phyloP scores from a whole-genome alignment of 2,797 vertebrate genomes.

The Hoplostethus mediterraneus region DNA sequence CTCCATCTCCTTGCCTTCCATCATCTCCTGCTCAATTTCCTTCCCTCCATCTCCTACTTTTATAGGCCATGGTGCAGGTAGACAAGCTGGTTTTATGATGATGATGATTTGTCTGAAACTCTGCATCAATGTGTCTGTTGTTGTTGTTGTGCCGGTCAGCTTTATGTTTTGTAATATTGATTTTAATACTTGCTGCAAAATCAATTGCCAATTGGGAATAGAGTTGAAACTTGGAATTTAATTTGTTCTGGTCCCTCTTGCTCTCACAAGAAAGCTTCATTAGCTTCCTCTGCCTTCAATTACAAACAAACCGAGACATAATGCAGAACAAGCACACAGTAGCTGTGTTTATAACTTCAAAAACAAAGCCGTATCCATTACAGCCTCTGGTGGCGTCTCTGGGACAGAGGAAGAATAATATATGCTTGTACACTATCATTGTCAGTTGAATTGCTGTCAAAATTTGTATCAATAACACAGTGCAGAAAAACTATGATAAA shows the following conservation, averaged over 20 bases:
- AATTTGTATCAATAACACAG: neutral
- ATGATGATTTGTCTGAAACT: neutral
- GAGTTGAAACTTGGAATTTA: slow-evolving; percentile 1
- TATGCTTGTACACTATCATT: neutral
- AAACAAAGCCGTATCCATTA: neutral
- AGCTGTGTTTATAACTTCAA: slow-evolving; percentile 4
- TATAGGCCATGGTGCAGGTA: neutral
- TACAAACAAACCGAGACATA: neutral
- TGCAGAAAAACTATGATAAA: neutral
- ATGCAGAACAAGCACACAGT: slow-evolving; percentile 3
- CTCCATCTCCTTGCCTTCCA: neutral
- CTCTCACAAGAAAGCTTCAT: slow-evolving; percentile 36
- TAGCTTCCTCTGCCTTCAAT: slow-evolving; percentile 35
- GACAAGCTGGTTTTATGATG: neutral
- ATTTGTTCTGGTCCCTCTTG: slow-evolving; percentile 39
- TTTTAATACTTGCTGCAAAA: slow-evolving; percentile 22
- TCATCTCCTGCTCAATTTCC: neutral
- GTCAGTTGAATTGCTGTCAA: neutral
- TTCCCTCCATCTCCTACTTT: neutral
- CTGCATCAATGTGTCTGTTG: neutral
- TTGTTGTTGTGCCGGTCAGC: neutral
- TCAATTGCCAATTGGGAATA: slow-evolving; percentile 20
- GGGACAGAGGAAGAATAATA: slow-evolving; percentile 3
- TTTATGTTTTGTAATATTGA: neutral
- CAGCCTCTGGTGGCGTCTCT: neutral